phyloP scores from a whole-genome alignment of 2,888 invertebrate species.

The Agriopis leucophaearia region DNA sequence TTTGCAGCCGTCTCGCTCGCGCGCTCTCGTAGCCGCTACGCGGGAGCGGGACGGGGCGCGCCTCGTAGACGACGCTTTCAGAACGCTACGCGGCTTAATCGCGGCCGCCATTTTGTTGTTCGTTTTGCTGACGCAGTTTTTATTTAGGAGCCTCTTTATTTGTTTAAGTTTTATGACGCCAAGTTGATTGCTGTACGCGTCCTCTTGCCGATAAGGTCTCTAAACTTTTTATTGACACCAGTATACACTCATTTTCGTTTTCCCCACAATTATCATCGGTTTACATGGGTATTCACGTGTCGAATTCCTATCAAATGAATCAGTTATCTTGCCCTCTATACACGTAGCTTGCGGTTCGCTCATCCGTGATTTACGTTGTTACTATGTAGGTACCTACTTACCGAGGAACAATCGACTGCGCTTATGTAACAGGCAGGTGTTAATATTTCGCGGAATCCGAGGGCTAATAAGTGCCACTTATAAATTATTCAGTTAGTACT shows the following conservation, averaged over 20 bases:
- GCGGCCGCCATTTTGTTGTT: conserved; percentile 79
- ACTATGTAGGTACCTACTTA: conserved; percentile 1
- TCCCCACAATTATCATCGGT: conserved; percentile 2
- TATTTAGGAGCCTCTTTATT: conserved; percentile 57
- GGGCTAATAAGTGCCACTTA: conserved; percentile 5
- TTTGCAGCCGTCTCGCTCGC: conserved; percentile 64
- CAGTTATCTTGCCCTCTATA: conserved; percentile 12
- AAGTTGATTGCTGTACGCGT: conserved; percentile 24
- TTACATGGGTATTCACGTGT: conserved; percentile 3
- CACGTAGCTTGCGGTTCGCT: conserved; percentile 17
- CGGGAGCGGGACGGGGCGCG: conserved; percentile 63
- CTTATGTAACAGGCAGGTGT: conserved; percentile 33
- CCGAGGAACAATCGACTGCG: conserved; percentile 5
- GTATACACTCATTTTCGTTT: neutral
- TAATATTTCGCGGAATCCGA: conserved; percentile 4
- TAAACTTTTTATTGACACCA: neutral
- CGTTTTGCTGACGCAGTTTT: conserved; percentile 72
- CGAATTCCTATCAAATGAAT: conserved; percentile 29
- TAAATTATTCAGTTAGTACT: neutral
- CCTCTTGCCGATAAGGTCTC: conserved; percentile 25
- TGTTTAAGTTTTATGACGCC: conserved; percentile 39
- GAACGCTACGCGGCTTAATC: conserved; percentile 78
- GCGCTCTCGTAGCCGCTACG: conserved; percentile 63
- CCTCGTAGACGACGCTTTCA: conserved; percentile 84
- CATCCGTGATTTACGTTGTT: conserved; percentile 22